A percentile compares a stretch with the other conserved stretches of the same genome.
Conservation (phyloP, 1,140 invertebrate genomes). For the Lamellibrachia luymesi region DNA sequence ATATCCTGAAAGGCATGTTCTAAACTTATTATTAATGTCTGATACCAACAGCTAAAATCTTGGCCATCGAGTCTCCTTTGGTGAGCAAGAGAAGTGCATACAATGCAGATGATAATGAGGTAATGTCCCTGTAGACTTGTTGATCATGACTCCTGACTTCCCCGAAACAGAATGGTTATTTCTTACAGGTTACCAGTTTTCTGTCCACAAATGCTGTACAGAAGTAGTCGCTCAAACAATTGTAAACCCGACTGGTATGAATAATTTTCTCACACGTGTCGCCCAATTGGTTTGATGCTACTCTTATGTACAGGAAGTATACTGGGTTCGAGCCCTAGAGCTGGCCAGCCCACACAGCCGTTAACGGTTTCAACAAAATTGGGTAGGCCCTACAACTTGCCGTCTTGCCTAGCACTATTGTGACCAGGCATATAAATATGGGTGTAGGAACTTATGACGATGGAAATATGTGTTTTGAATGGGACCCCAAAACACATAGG, state of each 20-base stretch:
- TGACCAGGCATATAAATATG: neutral
- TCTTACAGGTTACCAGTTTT: neutral
- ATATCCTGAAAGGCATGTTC: no score
- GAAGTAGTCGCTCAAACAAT: neutral
- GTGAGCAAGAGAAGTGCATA: neutral
- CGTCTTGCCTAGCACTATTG: neutral
- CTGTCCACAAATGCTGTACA: neutral
- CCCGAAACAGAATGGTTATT: no score
- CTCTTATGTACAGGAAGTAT: neutral
- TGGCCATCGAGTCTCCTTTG: neutral
- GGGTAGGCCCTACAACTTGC: neutral
- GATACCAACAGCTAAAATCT: neutral
- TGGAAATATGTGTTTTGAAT: neutral
- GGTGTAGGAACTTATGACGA: neutral
- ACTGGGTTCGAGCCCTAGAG: neutral
- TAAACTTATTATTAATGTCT: neutral
- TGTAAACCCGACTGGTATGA: neutral
- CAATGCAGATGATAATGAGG: neutral
- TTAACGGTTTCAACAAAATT: neutral
- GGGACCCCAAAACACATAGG: neutral
- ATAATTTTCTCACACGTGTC: neutral
- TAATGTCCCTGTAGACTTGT: neutral
- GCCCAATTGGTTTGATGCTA: neutral
- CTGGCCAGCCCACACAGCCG: neutral
- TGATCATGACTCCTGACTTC: neutral